These are phyloP conservation scores for Aquatica leii DNA, from an alignment of 2,888 invertebrate species.

Conservation along the genomic window DNA sequence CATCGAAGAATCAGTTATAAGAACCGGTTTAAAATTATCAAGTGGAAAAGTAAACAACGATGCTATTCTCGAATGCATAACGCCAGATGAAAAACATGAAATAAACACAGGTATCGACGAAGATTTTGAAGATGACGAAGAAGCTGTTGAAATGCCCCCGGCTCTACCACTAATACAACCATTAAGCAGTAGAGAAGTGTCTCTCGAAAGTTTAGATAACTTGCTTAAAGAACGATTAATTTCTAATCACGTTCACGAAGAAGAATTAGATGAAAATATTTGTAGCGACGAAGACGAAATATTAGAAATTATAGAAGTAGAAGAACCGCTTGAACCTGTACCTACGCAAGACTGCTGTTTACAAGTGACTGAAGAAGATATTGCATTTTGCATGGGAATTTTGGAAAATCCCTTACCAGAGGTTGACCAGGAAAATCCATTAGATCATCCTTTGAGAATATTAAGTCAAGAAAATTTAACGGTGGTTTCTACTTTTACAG, in stretches of 20 bases:
- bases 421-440: conserved; percentile 73
- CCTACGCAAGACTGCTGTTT: conserved; percentile 87
- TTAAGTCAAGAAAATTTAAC: conserved; percentile 92
- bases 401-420: conserved; percentile 75
- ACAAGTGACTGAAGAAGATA: conserved; percentile 93
- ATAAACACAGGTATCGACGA: conserved; percentile 56
- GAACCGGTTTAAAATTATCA: conserved; percentile 67
- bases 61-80: conserved; percentile 55
- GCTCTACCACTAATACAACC: conserved; percentile 82
- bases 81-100: conserved; percentile 48
- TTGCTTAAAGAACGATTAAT: conserved; percentile 75
- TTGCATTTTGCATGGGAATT: conserved; percentile 82
- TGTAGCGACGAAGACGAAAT: conserved; percentile 73
- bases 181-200: conserved; percentile 81
- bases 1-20: conserved; percentile 68
- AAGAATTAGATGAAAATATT: conserved; percentile 64
- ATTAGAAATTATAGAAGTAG: conserved; percentile 81
- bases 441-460: conserved; percentile 87
- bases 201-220: conserved; percentile 82
- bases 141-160: conserved; percentile 81
- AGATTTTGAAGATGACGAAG: conserved; percentile 81
- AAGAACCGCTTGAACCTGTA: conserved; percentile 82
- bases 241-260: conserved; percentile 55
- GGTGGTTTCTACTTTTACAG: conserved; percentile 88
- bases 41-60: conserved; percentile 44